Conservation (phyloP, 1,140 invertebrate species). For the Leptinotarsa defecta region DNA sequence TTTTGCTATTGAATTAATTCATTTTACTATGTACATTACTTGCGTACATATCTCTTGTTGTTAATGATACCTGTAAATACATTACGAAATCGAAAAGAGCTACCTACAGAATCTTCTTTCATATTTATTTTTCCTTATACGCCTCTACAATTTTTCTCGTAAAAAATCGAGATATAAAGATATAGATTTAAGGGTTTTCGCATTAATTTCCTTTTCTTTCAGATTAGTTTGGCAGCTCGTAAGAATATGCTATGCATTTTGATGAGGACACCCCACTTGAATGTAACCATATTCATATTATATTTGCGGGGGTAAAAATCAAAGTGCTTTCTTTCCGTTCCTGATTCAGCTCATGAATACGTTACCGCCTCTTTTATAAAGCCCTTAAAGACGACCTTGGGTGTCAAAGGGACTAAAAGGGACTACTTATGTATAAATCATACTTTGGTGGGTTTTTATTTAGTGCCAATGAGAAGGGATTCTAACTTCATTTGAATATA, state of each 20-base stretch:
- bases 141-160: too few species aligned
- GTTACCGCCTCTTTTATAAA: slow-evolving; percentile 40
- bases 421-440: slow-evolving; percentile 41
- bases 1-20: too few species aligned
- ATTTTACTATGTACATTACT: too few species aligned
- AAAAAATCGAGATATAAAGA: background rate
- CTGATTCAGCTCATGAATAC: slow-evolving; percentile 46
- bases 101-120: too few species aligned
- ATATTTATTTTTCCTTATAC: too few species aligned
- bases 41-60: too few species aligned
- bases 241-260: slow-evolving; percentile 44
- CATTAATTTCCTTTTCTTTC: slow-evolving; percentile 43
- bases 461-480: slow-evolving; percentile 32
- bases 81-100: too few species aligned
- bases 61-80: too few species aligned
- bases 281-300: slow-evolving; percentile 48
- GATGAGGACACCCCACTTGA: slow-evolving; percentile 42
- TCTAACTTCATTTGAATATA: slow-evolving; percentile 39
- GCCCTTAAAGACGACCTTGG: slow-evolving; percentile 36
- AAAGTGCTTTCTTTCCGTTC: slow-evolving; percentile 41
- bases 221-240: slow-evolving; percentile 37
- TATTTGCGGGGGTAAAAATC: slow-evolving; percentile 47
- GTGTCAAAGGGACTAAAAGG: slow-evolving; percentile 36
- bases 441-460: slow-evolving; percentile 40
- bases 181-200: slow-evolving; percentile 31